phyloP scores from a whole-genome alignment of 2,888 invertebrate genomes.

The Rhimphoctona megacephalus region DNA sequence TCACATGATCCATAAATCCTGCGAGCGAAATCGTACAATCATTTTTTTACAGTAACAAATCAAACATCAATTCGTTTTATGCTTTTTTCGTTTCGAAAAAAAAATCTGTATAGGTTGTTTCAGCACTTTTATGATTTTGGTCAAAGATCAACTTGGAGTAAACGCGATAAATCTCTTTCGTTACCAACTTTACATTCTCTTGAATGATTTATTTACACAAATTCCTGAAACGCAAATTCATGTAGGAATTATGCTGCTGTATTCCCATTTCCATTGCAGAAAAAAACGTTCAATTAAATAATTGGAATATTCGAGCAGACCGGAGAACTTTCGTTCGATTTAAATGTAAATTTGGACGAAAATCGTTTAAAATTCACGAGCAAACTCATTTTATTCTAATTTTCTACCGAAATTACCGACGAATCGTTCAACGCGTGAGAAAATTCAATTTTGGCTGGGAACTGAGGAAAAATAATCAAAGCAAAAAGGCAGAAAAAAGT shows the following conservation, averaged over 20 bases:
- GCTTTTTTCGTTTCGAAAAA: not conserved
- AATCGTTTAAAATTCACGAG: not conserved
- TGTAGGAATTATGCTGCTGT: not conserved
- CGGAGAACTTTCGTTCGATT: not conserved
- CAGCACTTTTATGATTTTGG: not conserved
- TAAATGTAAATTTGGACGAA: not conserved
- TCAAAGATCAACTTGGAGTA: not conserved
- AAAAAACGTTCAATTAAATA: not conserved
- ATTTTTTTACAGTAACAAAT: conserved; percentile 6
- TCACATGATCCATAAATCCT: not conserved
- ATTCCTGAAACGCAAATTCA: not conserved
- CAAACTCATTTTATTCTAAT: not conserved
- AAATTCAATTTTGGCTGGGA: not conserved
- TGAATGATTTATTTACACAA: not conserved
- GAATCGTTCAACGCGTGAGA: not conserved
- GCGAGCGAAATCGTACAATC: conserved; percentile 6
- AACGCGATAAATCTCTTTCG: not conserved
- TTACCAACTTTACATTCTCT: not conserved
- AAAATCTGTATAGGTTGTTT: not conserved
- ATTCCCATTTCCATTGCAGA: not conserved
- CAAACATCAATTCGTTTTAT: not conserved
- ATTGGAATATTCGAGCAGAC: not conserved
- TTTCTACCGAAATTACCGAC: not conserved
- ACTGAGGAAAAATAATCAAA: not conserved
- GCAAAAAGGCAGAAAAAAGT: not conserved